Percentiles rank a stretch among this genome's conserved stretches.
Evolutionary conservation across 2,797 vertebrate species (phyloP).

Genomic region (Mus spretus): DNA sequence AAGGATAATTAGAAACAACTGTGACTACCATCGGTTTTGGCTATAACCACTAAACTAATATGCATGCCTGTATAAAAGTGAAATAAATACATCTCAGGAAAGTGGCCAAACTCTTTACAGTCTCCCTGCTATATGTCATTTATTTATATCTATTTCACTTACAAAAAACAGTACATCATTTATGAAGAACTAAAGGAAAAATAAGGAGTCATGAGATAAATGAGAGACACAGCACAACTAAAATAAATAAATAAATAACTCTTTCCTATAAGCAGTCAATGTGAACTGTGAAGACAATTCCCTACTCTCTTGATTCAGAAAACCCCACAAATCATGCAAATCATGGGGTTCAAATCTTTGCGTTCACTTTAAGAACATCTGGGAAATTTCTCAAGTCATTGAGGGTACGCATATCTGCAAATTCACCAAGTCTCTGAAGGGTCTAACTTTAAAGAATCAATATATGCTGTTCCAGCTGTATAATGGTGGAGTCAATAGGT

Average conservation of each 20-base stretch:
- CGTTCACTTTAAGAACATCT: not conserved
- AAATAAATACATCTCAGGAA: not conserved
- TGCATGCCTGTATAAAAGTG: not conserved
- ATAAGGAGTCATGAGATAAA: not conserved
- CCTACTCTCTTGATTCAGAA: not conserved
- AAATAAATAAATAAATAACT: not conserved
- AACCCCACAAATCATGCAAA: not conserved
- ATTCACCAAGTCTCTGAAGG: not conserved
- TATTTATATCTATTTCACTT: not conserved
- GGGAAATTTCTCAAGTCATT: not conserved
- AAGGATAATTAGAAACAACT: constrained; percentile 62
- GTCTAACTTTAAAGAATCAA: not conserved
- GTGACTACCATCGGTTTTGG: constrained; percentile 17
- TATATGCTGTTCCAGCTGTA: not conserved
- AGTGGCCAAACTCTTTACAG: not conserved
- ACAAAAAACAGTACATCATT: not conserved
- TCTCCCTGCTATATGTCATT: not conserved
- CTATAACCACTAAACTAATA: not conserved
- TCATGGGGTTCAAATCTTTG: not conserved
- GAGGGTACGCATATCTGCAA: not conserved
- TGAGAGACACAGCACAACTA: not conserved
- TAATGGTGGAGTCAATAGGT: not conserved
- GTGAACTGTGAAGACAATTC: not conserved
- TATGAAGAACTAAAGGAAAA: not conserved
- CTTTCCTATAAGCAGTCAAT: not conserved